Conservation (phyloP, 2,888 invertebrate genomes). For the Hylaea fasciaria region DNA sequence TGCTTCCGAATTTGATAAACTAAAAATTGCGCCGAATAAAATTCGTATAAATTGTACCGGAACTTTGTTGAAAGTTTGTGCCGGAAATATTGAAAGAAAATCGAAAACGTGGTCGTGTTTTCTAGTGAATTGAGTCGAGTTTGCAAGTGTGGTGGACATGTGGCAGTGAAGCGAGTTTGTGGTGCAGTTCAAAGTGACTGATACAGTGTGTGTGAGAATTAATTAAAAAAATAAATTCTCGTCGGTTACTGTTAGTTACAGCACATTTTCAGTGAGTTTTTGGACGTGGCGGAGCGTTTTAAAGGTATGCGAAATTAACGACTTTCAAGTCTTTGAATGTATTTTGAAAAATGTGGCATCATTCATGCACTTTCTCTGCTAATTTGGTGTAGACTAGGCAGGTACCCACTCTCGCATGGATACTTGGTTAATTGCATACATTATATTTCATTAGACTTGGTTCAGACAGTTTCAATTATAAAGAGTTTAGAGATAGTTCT, state of each 20-base stretch:
- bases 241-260: no score
- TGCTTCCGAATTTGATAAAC: constrained; percentile 6
- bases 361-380: constrained; percentile 27
- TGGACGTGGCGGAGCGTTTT: constrained; percentile 1
- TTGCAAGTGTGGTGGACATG: neutral
- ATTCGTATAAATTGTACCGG: neutral
- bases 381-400: constrained; percentile 11
- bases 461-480: neutral
- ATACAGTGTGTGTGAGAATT: no score
- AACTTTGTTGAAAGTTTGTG: neutral
- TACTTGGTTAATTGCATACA: constrained; percentile 12
- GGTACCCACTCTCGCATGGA: constrained; percentile 7
- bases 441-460: neutral
- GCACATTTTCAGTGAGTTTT: neutral
- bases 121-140: no score
- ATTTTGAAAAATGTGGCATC: constrained; percentile 10
- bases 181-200: no score
- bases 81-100: no score
- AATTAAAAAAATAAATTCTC: no score
- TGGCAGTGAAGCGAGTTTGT: neutral
- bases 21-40: neutral
- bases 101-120: no score
- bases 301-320: constrained; percentile 13
- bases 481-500: neutral
- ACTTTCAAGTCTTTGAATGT: constrained; percentile 1